These are phyloP conservation scores for Pyralis farinalis DNA, from an alignment of 2,888 invertebrate species.

Conservation along the genomic window DNA sequence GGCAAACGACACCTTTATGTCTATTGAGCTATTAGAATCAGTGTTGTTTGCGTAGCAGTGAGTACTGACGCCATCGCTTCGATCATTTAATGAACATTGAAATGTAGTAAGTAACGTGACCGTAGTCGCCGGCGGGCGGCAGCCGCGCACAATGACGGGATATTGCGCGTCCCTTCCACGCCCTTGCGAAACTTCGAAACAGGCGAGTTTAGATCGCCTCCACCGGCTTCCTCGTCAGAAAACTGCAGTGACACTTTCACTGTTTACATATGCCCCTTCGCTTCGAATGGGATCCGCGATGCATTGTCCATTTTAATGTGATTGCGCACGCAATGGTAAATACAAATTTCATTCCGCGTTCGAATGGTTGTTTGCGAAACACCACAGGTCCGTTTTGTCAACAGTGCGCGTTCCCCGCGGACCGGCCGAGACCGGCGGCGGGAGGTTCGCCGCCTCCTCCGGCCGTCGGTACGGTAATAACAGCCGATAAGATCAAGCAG, in stretches of 20 bases:
- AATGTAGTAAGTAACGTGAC: too few relatives aligned
- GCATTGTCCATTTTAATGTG: constrained; percentile 1
- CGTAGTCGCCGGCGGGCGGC: too few relatives aligned
- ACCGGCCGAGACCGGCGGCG: too few relatives aligned
- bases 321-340: constrained; percentile 14
- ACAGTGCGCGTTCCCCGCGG: too few relatives aligned
- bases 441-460: too few relatives aligned
- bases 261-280: neutral
- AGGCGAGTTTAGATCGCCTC: neutral
- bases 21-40: neutral
- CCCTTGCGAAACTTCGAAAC: constrained; percentile 11
- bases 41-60: neutral
- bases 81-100: constrained; percentile 3
- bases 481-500: too few relatives aligned
- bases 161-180: constrained; percentile 18
- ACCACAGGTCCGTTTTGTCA: too few relatives aligned
- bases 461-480: too few relatives aligned
- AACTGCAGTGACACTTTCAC: constrained; percentile 1
- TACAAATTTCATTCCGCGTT: neutral
- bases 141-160: constrained; percentile 28
- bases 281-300: neutral
- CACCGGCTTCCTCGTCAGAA: neutral
- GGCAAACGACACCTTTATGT: neutral
- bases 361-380: constrained; percentile 2
- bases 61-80: neutral